Evolutionary conservation across 1,140 invertebrate species (phyloP).

Genomic region (Phthorimaea operculella): DNA sequence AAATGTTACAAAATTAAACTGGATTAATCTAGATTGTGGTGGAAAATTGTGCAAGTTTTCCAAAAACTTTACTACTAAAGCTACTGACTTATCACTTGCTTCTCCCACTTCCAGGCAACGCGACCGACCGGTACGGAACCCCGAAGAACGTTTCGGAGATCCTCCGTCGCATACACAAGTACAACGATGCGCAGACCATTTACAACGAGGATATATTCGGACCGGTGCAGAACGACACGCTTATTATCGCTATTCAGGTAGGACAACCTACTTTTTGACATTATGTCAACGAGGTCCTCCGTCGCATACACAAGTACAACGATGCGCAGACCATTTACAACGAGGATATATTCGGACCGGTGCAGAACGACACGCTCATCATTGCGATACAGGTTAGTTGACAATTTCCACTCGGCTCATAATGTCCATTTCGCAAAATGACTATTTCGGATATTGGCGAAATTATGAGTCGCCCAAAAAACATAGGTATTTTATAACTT

Average conservation of each 20-base stretch:
- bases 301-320: conserved; percentile 36
- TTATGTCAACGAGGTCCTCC: conserved; percentile 39
- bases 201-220: conserved; percentile 57
- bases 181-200: conserved; percentile 49
- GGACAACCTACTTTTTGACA: conserved; percentile 12
- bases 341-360: conserved; percentile 53
- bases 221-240: conserved; percentile 50
- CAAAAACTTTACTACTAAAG: too few relatives aligned
- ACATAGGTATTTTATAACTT: too few relatives aligned
- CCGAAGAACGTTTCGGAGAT: conserved; percentile 46
- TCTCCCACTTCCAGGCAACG: conserved; percentile 31
- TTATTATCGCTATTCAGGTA: conserved; percentile 60
- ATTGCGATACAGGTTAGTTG: conserved; percentile 53
- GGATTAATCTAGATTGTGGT: too few relatives aligned
- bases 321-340: conserved; percentile 52
- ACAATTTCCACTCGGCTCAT: too few relatives aligned
- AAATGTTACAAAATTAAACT: too few relatives aligned
- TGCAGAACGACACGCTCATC: conserved; percentile 53
- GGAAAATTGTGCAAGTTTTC: too few relatives aligned
- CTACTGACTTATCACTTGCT: too few relatives aligned
- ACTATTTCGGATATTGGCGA: too few relatives aligned
- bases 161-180: conserved; percentile 27
- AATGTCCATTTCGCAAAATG: too few relatives aligned
- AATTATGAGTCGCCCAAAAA: too few relatives aligned
- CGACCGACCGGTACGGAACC: conserved; percentile 30